These are phyloP conservation scores for Hippasteria phrygiana DNA, from an alignment of 53 echinoderm and acorn worm species.

Conservation along the genomic window DNA sequence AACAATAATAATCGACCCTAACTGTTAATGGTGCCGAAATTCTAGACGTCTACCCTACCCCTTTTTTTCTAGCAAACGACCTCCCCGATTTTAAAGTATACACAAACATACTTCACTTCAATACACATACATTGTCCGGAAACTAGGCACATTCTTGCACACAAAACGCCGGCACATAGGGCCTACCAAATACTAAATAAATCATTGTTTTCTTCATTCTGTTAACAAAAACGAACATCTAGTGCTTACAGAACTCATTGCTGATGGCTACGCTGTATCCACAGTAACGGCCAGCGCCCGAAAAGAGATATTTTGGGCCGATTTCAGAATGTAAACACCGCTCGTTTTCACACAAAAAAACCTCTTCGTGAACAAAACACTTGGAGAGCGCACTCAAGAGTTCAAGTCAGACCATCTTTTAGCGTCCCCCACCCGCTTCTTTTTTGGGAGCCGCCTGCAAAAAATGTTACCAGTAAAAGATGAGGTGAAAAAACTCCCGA, in stretches of 20 bases:
- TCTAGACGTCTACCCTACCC: too few species aligned
- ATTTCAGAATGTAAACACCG: neutral
- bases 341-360: neutral
- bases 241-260: conserved; percentile 29
- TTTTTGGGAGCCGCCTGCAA: too few species aligned
- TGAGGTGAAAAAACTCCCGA: too few species aligned
- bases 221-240: neutral
- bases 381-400: conserved; percentile 37
- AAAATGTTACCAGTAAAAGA: too few species aligned
- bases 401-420: neutral
- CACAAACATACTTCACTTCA: neutral
- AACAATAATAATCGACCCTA: too few species aligned
- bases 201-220: neutral
- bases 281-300: neutral
- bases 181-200: too few species aligned
- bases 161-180: too few species aligned
- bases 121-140: neutral
- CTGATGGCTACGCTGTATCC: neutral
- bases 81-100: too few species aligned
- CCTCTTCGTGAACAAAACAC: neutral
- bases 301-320: neutral
- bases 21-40: too few species aligned
- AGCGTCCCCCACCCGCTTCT: too few species aligned
- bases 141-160: neutral
- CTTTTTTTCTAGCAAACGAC: too few species aligned